Evolutionary conservation across 2,888 invertebrate species (phyloP).

Genomic region (Listrodromus nycthemerus): DNA sequence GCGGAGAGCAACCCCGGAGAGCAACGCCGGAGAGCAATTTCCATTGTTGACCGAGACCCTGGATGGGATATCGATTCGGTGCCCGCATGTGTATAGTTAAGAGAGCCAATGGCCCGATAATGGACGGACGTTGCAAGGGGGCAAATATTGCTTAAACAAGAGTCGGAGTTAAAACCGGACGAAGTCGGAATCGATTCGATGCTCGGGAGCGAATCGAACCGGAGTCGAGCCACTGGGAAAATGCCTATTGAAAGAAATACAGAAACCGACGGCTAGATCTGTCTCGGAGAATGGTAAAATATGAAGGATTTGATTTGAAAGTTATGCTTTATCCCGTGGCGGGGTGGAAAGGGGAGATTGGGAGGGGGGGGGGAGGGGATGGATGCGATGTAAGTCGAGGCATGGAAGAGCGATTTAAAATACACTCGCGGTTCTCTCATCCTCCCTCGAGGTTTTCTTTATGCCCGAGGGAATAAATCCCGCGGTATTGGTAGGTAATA

Average conservation of each 20-base stretch:
- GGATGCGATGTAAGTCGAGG: slow-evolving; percentile 29
- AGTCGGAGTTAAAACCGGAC: background rate
- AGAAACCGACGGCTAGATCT: slow-evolving; percentile 8
- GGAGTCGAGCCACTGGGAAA: background rate
- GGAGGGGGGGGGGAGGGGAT: background rate
- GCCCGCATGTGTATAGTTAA: slow-evolving; percentile 11
- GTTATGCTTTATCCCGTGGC: slow-evolving; percentile 61
- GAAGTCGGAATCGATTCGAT: background rate
- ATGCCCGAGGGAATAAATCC: slow-evolving; percentile 76
- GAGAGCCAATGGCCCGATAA: background rate
- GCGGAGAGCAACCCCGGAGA: no score
- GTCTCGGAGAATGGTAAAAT: slow-evolving; percentile 57
- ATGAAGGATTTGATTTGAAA: slow-evolving; percentile 65
- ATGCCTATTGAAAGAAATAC: slow-evolving; percentile 3
- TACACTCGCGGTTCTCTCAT: slow-evolving; percentile 69
- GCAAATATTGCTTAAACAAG: slow-evolving; percentile 1
- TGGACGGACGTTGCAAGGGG: background rate
- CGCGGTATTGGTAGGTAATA: slow-evolving; percentile 78
- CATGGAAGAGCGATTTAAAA: slow-evolving; percentile 71
- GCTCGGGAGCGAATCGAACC: background rate
- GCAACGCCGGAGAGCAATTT: slow-evolving; percentile 8
- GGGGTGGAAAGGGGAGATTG: background rate
- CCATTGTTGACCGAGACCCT: slow-evolving; percentile 46
- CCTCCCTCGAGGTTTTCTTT: slow-evolving; percentile 66
- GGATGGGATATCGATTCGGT: slow-evolving; percentile 18